Conservation (phyloP, 64 coral and sea anemone species). For the Anthopleura sola region DNA sequence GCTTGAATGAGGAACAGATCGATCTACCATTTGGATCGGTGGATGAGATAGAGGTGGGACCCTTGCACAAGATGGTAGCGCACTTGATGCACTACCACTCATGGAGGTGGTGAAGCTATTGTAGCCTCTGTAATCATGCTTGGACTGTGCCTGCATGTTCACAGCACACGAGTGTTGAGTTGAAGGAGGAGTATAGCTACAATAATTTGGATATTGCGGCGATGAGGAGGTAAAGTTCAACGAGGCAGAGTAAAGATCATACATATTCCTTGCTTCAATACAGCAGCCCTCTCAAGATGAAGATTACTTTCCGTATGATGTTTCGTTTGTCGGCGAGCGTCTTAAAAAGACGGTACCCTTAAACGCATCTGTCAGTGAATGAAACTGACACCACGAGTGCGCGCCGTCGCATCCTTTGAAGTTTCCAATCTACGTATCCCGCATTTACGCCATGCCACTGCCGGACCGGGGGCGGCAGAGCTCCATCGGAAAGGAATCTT, state of each 20-base stretch:
- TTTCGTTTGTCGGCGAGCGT: slow-evolving; percentile 25
- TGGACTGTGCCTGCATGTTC: background rate
- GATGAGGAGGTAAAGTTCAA: slow-evolving; percentile 7
- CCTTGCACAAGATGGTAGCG: background rate
- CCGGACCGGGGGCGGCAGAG: slow-evolving; percentile 23
- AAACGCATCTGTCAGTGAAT: slow-evolving; percentile 17
- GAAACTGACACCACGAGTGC: slow-evolving; percentile 23
- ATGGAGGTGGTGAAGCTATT: background rate
- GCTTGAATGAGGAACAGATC: background rate
- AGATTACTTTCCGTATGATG: slow-evolving; percentile 19
- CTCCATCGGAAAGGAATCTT: slow-evolving; percentile 18
- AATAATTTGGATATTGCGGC: slow-evolving; percentile 15
- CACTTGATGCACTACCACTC: background rate
- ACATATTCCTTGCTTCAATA: background rate
- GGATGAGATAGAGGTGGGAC: slow-evolving; percentile 30
- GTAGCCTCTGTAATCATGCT: slow-evolving; percentile 8
- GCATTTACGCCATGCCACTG: background rate
- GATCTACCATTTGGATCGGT: slow-evolving; percentile 9
- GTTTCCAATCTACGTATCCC: slow-evolving; percentile 23
- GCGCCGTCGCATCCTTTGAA: slow-evolving; percentile 27
- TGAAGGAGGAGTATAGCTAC: background rate
- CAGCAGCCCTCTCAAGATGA: background rate
- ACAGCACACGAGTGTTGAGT: background rate
- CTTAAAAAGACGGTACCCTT: slow-evolving; percentile 26
- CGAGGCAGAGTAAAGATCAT: slow-evolving; percentile 29